Base-by-base conservation (phyloP, 2,113 vertebrate genomes). In the Manacus vitellinus region DNA sequence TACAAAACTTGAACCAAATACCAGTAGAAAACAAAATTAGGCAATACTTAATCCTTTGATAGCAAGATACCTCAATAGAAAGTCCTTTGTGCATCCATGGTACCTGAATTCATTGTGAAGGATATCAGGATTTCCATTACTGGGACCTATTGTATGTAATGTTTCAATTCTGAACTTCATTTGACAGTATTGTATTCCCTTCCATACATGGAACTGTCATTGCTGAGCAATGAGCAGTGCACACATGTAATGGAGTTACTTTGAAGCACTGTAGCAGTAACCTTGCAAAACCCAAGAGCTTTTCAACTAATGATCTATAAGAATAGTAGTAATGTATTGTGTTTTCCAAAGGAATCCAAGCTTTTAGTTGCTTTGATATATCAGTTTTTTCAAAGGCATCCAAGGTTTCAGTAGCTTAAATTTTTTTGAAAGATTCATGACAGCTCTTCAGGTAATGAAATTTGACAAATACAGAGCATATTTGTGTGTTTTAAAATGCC, bases 161-260 rank as follows among this genome's bases (percentile, higher is more conserved):
- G 23, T 54, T 66, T 65, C 49, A 66, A 27, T 62, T n/a, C 23
- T 58, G 16, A 62, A 15, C 28, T 84, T 66, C 3, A 17, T 72
- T 52, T 80, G 70, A 24, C 43, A 41, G 15, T 66, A 7, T 66
- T 46, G 19, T 39, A 17, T 35, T 83, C 30, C 10, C 28, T 47
- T 47, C 17, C 43, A 24, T 49, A 23, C 1, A 0, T 0, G 2
- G 20, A 51, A 33, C 11, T 25, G 67, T 9, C 1, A 2, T 25
- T 55, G 21, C 41, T 65, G 68, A 59, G 61, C 39, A 65, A 15
- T 31, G 39, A 74, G 27, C 72, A 58, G 25, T 46, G 41, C 33
- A 20, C 13, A 9, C 9, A 28, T 21, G 31, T 65, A n/a, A 18
- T 27, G 27, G 52, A 23, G 35, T 15, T 61, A 24, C 43, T 77